Base-by-base conservation (phyloP, 1,140 invertebrate species). In the Catajapyx aquilonaris region DNA sequence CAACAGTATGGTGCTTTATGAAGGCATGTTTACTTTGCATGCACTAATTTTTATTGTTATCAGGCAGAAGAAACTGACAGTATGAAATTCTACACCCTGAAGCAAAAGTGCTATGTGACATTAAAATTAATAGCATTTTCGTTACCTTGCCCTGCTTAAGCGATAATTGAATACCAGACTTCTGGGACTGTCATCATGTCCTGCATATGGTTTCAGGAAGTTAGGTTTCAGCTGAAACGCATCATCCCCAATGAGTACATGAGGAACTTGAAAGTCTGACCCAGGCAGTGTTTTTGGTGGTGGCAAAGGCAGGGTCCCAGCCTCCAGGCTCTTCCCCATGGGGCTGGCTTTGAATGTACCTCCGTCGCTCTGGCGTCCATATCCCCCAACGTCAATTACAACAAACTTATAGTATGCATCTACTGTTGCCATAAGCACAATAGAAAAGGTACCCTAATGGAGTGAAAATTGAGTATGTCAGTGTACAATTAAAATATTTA, bases 141-240 rank as follows among this genome's bases (percentile, higher is more conserved):
- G 50, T 46, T 53, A 48, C 37, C 57, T 45, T 31, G 48, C 56
- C 36, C 53, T 41, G 33, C 47, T 52, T 23, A 57, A 41, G 42
- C 56, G 44, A 38, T 57, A 61, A 38, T 53, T 53, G 37, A 52
- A 53, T 34, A 50, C 44, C 39, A 37, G 38, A 41, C 48, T 53
- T 31, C 32, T 30, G 31, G 44, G 43, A 23, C 40, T 39, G 13
- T 28, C 23, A 30, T 25, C 41, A 22, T 47, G 44, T 39, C 43
- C 30, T 30, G 51, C 35, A 39, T 46, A 52, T 20, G 52, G 48
- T 38, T 45, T 42, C 50, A 54, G 43, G 31, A 55, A 11, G 39
- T 52, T 38, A 20, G 31, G 31, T 15, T 39, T 22, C 20, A 54
- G 40, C 22, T 50, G 45, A 42, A 53, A 52, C 2, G 48, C 49